Evolutionary conservation across 2,888 invertebrate genomes (phyloP).

Genomic region (Caenorhabditis imperialis): DNA sequence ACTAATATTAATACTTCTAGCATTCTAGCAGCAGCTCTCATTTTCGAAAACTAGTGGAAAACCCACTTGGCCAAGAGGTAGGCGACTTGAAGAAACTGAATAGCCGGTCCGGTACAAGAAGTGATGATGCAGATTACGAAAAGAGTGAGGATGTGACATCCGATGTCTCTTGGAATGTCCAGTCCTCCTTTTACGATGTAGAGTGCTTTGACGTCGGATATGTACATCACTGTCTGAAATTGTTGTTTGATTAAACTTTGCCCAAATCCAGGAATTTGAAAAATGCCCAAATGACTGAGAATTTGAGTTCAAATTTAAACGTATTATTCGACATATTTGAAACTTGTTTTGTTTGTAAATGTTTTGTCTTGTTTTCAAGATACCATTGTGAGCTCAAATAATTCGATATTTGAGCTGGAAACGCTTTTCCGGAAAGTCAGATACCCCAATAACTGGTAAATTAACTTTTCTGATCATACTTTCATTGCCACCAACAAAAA

Average conservation of each 20-base stretch:
- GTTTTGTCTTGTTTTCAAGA: no score
- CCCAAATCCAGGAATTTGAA: background rate
- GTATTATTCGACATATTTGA: background rate
- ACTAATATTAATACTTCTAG: no score
- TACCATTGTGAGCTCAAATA: no score
- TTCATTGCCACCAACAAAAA: no score
- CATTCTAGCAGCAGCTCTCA: no score
- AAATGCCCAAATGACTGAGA: background rate
- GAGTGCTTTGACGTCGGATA: constrained; percentile 19
- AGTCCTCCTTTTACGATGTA: constrained; percentile 47
- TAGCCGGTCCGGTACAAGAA: constrained; percentile 32
- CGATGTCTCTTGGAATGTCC: constrained; percentile 14
- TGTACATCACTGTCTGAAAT: constrained; percentile 43
- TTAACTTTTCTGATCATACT: no score
- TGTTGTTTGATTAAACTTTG: no score
- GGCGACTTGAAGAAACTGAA: constrained; percentile 39
- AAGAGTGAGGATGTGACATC: constrained; percentile 23
- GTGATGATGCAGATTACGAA: constrained; percentile 30
- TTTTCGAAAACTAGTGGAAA: background rate
- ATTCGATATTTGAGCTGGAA: no score
- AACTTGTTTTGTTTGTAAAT: background rate
- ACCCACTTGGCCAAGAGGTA: constrained; percentile 26
- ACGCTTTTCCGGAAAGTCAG: no score
- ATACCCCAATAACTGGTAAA: no score
- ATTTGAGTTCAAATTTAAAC: background rate